A percentile compares a stretch with the other conserved stretches of the same genome.
These are phyloP conservation scores for Pantherophis vulpinus DNA, from an alignment of 2,797 vertebrate species.

Conservation along the genomic window DNA sequence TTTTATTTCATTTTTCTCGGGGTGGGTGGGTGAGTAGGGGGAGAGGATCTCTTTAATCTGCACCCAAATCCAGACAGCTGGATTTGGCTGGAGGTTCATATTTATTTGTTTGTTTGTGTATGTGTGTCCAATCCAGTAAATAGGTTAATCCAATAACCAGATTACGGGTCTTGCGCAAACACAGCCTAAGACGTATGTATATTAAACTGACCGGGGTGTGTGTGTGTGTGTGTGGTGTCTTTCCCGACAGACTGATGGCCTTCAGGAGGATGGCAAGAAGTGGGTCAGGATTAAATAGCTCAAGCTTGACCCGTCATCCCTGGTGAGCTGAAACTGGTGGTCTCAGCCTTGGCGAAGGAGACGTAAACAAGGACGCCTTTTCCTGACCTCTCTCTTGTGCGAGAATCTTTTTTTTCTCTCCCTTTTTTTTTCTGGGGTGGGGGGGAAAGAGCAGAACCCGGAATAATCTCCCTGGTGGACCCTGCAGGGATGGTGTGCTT, in stretches of 20 bases:
- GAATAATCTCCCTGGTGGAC: neutral
- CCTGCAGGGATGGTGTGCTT: neutral
- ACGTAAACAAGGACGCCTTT: neutral
- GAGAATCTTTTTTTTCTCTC: too few species aligned
- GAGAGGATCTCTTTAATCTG: neutral
- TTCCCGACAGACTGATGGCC: neutral
- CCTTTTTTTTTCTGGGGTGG: too few species aligned
- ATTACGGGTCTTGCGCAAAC: neutral
- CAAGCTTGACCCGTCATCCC: neutral
- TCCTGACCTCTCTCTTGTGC: neutral
- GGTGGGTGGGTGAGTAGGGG: neutral
- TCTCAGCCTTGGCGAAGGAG: neutral
- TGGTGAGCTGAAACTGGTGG: neutral
- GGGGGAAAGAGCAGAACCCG: neutral
- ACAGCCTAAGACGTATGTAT: neutral
- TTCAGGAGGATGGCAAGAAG: neutral
- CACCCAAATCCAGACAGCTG: neutral
- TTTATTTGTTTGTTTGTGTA: too few species aligned
- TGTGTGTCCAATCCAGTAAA: neutral
- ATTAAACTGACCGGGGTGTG: neutral
- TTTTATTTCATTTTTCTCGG: neutral
- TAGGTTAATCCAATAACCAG: neutral
- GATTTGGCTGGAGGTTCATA: neutral
- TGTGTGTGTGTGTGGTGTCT: fast-evolving
- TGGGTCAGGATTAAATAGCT: neutral